phyloP scores from a whole-genome alignment of 2,888 invertebrate species.

The Eueremaeus valkanovi region DNA sequence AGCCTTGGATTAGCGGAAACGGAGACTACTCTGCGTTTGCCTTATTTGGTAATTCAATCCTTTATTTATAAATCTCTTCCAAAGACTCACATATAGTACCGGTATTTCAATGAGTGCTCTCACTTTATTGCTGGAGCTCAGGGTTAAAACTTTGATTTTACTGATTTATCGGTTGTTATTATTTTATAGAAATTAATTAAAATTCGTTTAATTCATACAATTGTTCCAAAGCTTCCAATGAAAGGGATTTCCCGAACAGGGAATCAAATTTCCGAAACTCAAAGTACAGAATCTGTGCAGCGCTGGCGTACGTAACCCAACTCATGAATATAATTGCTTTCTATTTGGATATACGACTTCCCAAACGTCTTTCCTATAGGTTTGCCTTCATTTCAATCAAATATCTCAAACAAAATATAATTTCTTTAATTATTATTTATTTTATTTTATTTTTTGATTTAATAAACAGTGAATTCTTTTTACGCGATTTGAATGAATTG shows the following conservation, averaged over 20 bases:
- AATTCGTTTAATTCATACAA: too few species aligned
- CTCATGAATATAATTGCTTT: conserved; percentile 74
- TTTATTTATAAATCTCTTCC: too few species aligned
- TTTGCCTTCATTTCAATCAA: conserved; percentile 18
- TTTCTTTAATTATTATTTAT: conserved; percentile 37
- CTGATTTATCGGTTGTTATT: background rate
- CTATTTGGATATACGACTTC: conserved; percentile 75
- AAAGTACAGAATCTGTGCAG: conserved; percentile 70
- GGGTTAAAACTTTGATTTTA: background rate
- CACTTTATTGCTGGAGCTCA: too few species aligned
- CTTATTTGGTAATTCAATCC: conserved; percentile 60
- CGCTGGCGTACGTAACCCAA: conserved; percentile 79
- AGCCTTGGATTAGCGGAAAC: conserved; percentile 75
- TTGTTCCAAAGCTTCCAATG: conserved; percentile 32
- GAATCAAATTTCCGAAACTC: conserved; percentile 59
- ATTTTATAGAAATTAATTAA: too few species aligned
- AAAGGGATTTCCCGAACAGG: conserved; percentile 27
- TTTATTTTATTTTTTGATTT: conserved; percentile 48
- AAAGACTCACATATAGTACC: too few species aligned
- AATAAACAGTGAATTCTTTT: conserved; percentile 78
- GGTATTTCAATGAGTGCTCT: too few species aligned
- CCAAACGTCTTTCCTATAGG: conserved; percentile 55
- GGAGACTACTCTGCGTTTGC: conserved; percentile 76
- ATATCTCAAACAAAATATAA: too few species aligned
- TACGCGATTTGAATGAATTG: conserved; percentile 64